Evolutionary conservation across 23 tunicate genomes (phyloP).

Genomic region (Oikopleura vanhoeffeni): DNA sequence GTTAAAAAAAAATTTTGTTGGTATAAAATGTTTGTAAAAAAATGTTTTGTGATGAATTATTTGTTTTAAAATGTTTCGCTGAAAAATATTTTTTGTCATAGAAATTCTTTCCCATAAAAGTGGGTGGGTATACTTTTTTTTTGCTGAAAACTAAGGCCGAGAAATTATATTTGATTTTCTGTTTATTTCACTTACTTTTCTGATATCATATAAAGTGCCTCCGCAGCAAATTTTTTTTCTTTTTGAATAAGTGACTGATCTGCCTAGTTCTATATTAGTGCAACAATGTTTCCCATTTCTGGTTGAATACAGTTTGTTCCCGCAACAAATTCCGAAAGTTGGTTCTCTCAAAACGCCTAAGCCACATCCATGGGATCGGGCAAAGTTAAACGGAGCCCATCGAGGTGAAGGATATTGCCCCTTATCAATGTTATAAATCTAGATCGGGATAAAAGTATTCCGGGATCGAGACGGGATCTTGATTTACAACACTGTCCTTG

Average conservation of each 20-base stretch:
- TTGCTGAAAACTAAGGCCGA: too few relatives aligned
- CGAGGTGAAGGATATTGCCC: neutral
- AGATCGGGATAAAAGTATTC: neutral
- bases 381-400: neutral
- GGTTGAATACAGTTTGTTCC: neutral
- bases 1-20: too few relatives aligned
- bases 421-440: neutral
- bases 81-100: too few relatives aligned
- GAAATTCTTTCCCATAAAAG: too few relatives aligned
- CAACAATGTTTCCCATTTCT: neutral
- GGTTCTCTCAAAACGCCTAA: neutral
- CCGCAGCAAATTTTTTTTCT: slow-evolving; percentile 3
- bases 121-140: too few relatives aligned
- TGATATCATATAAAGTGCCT: neutral
- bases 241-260: neutral
- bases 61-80: too few relatives aligned
- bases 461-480: neutral
- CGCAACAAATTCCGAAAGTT: neutral
- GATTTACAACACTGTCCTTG: neutral
- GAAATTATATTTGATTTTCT: too few relatives aligned
- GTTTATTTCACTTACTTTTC: neutral
- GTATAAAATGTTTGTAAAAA: too few relatives aligned
- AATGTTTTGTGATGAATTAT: too few relatives aligned
- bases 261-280: neutral
- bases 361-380: neutral